Evolutionary conservation across 2,888 invertebrate species (phyloP), one percentile per base, ranked within the genome.

Genomic region (Agonum fuliginosum): DNA sequence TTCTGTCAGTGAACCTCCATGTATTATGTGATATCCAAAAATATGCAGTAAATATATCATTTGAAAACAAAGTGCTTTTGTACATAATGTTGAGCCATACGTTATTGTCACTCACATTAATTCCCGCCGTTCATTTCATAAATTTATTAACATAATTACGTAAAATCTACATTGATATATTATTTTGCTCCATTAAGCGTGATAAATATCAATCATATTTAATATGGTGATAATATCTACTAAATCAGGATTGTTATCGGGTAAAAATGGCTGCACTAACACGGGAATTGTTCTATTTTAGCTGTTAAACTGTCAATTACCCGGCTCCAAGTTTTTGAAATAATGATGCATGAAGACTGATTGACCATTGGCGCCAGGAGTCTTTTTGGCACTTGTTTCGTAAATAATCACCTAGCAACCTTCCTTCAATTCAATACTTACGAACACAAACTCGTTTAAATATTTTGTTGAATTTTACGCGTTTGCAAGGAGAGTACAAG

Each of bases 121-220:
- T 75, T 65, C 46, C 14, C 20, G 34, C 48, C 46, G 46, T 22
- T 65, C 19, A 43, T 74, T 65, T 65, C 46, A 43, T 41, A 65
- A 62, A 74, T 74, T 65, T 65, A 74, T 65, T 74, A 65, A 43
- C 74, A 74, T 74, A 65, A 74, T 74, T 65, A 74, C 22, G 30
- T 19, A 24, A 65, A 74, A 24, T 74, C 41, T 74, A 30, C 46
- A 62, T 43, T 73, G 65, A 74, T 74, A 46, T 46, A 70, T 51
- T 27, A 30, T 73, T 72, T 51, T 72, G 71, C 19, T 54, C 19
- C 20, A 67, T 41, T 67, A 67, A 67, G 41, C 73, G 41, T 22
- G 58, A 58, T 73, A 46, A 58, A 73, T 73, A 58, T 41, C 37
- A 58, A 54, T 58, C 37, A 37, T 14, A 41, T 54, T 71, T 72